Percentiles rank a stretch among this genome's conserved stretches.
Conservation (phyloP, 2,113 vertebrate genomes). For the Aix galericulata region DNA sequence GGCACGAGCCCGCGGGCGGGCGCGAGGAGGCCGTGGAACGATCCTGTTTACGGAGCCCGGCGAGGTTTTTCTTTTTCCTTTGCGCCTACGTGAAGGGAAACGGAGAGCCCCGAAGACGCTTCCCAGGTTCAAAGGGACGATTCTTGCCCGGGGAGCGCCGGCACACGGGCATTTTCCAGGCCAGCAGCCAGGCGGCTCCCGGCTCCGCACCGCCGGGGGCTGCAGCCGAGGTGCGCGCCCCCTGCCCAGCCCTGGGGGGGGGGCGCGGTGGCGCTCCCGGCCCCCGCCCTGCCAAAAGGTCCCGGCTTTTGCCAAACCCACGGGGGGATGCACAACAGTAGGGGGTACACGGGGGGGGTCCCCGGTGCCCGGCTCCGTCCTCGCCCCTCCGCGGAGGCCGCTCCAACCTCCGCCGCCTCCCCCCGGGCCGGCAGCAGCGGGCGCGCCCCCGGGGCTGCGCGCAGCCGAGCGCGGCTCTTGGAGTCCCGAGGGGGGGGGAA, state of each 20-base stretch:
- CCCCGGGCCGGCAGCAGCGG: background rate
- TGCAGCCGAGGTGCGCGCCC: background rate
- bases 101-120: background rate
- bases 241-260: too few species aligned
- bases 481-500: too few species aligned
- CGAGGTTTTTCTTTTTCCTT: background rate
- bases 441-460: too few species aligned
- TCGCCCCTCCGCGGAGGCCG: too few species aligned
- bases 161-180: conserved; percentile 56
- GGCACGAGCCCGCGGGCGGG: background rate
- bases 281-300: too few species aligned
- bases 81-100: background rate
- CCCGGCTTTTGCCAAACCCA: too few species aligned
- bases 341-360: too few species aligned
- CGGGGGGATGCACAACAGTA: too few species aligned
- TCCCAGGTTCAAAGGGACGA: conserved; percentile 26
- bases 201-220: background rate
- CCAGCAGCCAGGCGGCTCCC: conserved; percentile 7
- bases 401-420: too few species aligned
- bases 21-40: conserved; percentile 21
- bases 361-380: too few species aligned
- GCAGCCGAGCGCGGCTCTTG: too few species aligned
- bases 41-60: background rate
- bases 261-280: too few species aligned
- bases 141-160: conserved; percentile 7